phyloP scores from a whole-genome alignment of 2,797 vertebrate genomes.

The Pangasius mekongensis region DNA sequence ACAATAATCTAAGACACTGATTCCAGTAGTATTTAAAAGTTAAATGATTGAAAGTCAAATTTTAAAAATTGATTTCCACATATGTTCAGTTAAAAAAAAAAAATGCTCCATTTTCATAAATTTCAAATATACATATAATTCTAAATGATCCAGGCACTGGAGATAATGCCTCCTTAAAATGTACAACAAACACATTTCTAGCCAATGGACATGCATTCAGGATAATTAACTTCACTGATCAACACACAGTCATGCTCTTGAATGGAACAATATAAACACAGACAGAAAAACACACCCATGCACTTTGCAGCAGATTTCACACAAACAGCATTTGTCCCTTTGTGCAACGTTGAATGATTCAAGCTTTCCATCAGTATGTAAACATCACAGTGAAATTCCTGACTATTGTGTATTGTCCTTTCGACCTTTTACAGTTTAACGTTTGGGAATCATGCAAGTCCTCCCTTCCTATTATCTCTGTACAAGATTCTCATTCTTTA shows the following conservation, averaged over 20 bases:
- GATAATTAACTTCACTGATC: conserved; percentile 3
- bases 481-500: not conserved
- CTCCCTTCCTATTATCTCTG: not conserved
- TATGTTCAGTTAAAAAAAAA: not conserved
- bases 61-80: not conserved
- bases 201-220: conserved; percentile 39
- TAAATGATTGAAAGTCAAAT: not conserved
- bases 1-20: not conserved
- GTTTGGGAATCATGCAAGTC: not conserved
- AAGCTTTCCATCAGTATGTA: conserved; percentile 21
- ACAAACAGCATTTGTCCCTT: not conserved
- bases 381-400: conserved; percentile 38
- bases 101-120: not conserved
- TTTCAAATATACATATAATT: not conserved
- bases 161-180: not conserved
- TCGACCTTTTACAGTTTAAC: not conserved
- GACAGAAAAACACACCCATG: not conserved
- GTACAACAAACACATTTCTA: not conserved
- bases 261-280: conserved; percentile 9
- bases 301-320: not conserved
- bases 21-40: not conserved
- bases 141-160: not conserved
- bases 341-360: conserved; percentile 18
- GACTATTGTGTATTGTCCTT: not conserved
- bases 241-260: conserved; percentile 31